These are phyloP conservation scores for Gastrophysa polygoni DNA, from an alignment of 2,888 invertebrate genomes.

Conservation along the genomic window DNA sequence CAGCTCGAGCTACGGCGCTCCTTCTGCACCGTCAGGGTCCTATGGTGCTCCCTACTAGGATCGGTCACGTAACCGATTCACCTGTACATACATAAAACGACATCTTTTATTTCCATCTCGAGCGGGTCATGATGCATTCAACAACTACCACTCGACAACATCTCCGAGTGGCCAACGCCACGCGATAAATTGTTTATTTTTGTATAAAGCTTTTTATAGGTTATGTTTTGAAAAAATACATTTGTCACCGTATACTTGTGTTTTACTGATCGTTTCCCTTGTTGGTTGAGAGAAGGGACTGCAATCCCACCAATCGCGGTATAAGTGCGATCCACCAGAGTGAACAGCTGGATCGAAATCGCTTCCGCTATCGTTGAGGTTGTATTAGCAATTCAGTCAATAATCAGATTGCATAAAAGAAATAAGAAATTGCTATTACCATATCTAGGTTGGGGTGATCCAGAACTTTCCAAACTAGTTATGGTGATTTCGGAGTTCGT, in stretches of 20 bases:
- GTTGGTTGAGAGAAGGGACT: not conserved
- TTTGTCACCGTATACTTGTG: constrained; percentile 59
- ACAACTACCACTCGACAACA: constrained; percentile 45
- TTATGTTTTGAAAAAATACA: constrained; percentile 60
- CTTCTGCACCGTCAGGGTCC: constrained; percentile 62
- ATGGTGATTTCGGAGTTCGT: too few species aligned
- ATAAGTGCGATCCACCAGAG: too few species aligned
- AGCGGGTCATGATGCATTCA: constrained; percentile 59
- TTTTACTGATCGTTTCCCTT: constrained; percentile 10
- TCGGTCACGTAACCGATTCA: constrained; percentile 44
- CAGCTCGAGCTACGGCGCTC: constrained; percentile 60
- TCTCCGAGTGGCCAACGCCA: constrained; percentile 46
- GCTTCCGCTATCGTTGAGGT: too few species aligned
- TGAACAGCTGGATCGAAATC: too few species aligned
- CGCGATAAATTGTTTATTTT: constrained; percentile 53
- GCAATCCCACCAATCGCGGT: too few species aligned
- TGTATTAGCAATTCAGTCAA: too few species aligned
- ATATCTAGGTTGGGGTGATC: too few species aligned
- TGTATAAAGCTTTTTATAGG: constrained; percentile 61
- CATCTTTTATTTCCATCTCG: constrained; percentile 49
- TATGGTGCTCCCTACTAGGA: constrained; percentile 40
- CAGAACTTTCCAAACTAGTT: too few species aligned
- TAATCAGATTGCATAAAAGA: too few species aligned
- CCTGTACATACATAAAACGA: constrained; percentile 44
- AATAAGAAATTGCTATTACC: too few species aligned